Conservation (phyloP, 1,140 invertebrate genomes). For the Arctopsyche grandis region DNA sequence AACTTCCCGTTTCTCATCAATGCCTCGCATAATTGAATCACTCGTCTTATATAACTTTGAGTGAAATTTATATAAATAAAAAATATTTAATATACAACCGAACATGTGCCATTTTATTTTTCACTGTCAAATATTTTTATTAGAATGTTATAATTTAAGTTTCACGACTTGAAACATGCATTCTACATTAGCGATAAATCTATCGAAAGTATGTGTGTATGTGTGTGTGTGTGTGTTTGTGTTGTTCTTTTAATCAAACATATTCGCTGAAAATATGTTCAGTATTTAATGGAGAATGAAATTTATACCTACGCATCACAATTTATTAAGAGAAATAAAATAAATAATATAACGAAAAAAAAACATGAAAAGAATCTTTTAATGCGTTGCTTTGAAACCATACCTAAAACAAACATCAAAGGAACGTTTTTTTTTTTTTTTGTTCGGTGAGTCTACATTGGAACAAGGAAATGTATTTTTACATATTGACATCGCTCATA, state of each 20-base stretch:
- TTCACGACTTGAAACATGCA: constrained; percentile 4
- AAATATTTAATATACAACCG: too few species aligned
- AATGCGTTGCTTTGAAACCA: constrained; percentile 19
- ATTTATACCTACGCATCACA: background rate
- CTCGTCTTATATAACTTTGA: background rate
- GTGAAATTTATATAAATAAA: too few species aligned
- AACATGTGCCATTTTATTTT: too few species aligned
- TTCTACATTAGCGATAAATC: constrained; percentile 6
- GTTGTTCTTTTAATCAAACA: background rate
- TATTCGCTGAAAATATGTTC: constrained; percentile 5
- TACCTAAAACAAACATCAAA: constrained; percentile 13
- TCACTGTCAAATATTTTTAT: too few species aligned
- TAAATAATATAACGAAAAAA: background rate
- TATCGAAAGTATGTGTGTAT: too few species aligned
- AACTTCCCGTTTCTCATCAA: constrained; percentile 8
- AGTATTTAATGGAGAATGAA: background rate
- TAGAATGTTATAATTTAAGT: background rate
- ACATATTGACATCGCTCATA: background rate
- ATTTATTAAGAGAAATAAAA: background rate
- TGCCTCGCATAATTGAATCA: constrained; percentile 9
- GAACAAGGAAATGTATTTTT: background rate
- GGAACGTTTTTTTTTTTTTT: background rate
- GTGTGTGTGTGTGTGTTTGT: too few species aligned
- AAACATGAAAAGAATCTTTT: background rate
- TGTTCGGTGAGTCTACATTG: background rate